Evolutionary conservation across 2,888 invertebrate species (phyloP).

Genomic region (Pammene fasciana): DNA sequence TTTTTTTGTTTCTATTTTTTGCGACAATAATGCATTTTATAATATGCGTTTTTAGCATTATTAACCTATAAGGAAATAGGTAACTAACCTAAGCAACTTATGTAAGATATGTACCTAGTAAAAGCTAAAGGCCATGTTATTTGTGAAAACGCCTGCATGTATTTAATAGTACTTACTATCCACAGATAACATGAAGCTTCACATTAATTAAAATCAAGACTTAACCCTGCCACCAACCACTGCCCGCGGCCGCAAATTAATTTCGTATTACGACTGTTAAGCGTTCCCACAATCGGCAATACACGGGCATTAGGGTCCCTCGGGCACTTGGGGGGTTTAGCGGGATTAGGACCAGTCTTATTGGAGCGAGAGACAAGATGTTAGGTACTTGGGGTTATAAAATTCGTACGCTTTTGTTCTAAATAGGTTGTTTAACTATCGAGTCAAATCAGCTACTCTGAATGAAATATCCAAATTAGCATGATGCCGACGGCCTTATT

Average conservation of each 20-base stretch:
- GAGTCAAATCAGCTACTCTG: too few species aligned
- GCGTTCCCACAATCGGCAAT: constrained; percentile 31
- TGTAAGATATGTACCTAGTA: too few species aligned
- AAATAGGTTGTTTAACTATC: not conserved
- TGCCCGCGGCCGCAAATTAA: constrained; percentile 45
- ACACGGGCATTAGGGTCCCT: constrained; percentile 25
- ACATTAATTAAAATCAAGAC: constrained; percentile 25
- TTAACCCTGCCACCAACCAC: constrained; percentile 15
- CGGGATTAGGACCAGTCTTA: constrained; percentile 23
- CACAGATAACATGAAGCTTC: not conserved
- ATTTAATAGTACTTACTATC: not conserved
- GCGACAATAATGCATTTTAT: too few species aligned
- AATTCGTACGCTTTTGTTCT: not conserved
- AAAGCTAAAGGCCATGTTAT: too few species aligned
- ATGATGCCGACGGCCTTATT: too few species aligned
- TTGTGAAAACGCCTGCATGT: not conserved
- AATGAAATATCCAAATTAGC: too few species aligned
- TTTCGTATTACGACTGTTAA: constrained; percentile 43
- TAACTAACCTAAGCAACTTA: too few species aligned
- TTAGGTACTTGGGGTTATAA: not conserved
- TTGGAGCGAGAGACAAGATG: constrained; percentile 11
- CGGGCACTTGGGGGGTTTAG: constrained; percentile 25
- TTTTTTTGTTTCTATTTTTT: too few species aligned
- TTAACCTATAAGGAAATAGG: too few species aligned
- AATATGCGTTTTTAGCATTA: too few species aligned